A percentile compares a stretch with the other conserved stretches of the same genome.
These are phyloP conservation scores for Astyanax mexicanus DNA, from an alignment of 2,797 vertebrate species.

Conservation along the genomic window DNA sequence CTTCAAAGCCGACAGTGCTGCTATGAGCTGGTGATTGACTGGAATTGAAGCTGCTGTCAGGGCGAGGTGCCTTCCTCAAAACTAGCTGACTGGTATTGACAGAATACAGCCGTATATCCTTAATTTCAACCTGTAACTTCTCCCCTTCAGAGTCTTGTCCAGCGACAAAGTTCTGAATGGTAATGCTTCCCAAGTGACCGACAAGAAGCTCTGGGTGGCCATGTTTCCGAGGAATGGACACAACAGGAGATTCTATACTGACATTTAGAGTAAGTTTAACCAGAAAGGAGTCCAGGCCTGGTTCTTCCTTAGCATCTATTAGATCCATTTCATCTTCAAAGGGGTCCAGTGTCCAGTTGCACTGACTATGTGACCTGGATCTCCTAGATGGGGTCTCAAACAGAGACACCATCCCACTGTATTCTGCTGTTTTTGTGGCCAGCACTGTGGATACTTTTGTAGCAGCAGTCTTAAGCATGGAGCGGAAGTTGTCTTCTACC, in stretches of 20 bases:
- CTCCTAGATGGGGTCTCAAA: constrained; percentile 87
- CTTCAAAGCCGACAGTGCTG: constrained; percentile 78
- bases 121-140: constrained; percentile 91
- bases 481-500: constrained; percentile 93
- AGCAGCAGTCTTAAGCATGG: constrained; percentile 93
- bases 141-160: constrained; percentile 86
- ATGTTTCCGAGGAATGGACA: constrained; percentile 92
- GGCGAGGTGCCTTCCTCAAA: constrained; percentile 70
- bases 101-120: constrained; percentile 95
- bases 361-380: constrained; percentile 74
- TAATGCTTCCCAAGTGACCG: constrained; percentile 94
- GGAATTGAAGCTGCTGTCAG: constrained; percentile 41
- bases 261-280: constrained; percentile 93
- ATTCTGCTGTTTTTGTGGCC: constrained; percentile 94
- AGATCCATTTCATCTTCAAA: constrained; percentile 80
- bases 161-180: constrained; percentile 90
- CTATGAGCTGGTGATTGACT: constrained; percentile 61
- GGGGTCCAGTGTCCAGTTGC: constrained; percentile 68
- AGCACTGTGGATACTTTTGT: constrained; percentile 93
- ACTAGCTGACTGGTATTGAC: constrained; percentile 86
- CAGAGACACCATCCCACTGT: constrained; percentile 95
- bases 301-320: constrained; percentile 65
- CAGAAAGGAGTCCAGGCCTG: constrained; percentile 75
- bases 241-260: constrained; percentile 94
- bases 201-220: constrained; percentile 93